phyloP scores from a whole-genome alignment of 1,140 invertebrate genomes.

The Triops cancriformis region DNA sequence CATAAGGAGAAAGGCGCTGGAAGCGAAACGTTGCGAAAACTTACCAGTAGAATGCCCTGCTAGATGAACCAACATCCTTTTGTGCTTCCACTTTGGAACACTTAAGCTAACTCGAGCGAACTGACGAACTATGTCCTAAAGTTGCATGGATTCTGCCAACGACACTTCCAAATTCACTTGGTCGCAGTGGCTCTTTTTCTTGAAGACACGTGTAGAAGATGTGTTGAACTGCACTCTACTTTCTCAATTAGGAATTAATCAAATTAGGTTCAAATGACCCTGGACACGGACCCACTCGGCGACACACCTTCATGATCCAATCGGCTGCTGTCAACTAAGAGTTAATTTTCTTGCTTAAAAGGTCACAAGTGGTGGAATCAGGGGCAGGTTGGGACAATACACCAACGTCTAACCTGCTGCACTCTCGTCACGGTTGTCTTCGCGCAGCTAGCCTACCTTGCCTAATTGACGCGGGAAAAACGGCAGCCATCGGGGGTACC shows the following conservation, averaged over 20 bases:
- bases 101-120: no score
- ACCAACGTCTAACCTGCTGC: background rate
- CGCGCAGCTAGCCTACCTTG: background rate
- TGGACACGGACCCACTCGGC: background rate
- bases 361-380: background rate
- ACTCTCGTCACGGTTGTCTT: conserved; percentile 7
- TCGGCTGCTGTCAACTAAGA: conserved; percentile 5
- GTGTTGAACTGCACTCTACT: background rate
- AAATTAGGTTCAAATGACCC: background rate
- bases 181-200: background rate
- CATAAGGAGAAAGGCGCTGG: background rate
- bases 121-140: background rate
- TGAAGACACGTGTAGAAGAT: background rate
- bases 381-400: background rate
- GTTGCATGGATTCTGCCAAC: background rate
- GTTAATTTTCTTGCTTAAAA: conserved; percentile 4
- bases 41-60: background rate
- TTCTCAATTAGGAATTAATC: background rate
- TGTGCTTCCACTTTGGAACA: background rate
- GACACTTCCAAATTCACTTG: background rate
- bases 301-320: conserved; percentile 11
- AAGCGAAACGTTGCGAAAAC: background rate
- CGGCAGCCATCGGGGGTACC: background rate
- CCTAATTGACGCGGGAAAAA: conserved; percentile 11
- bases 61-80: conserved; percentile 6